These are phyloP conservation scores for Notiomystis cincta DNA, from an alignment of 2,113 vertebrate species.

Conservation along the genomic window DNA sequence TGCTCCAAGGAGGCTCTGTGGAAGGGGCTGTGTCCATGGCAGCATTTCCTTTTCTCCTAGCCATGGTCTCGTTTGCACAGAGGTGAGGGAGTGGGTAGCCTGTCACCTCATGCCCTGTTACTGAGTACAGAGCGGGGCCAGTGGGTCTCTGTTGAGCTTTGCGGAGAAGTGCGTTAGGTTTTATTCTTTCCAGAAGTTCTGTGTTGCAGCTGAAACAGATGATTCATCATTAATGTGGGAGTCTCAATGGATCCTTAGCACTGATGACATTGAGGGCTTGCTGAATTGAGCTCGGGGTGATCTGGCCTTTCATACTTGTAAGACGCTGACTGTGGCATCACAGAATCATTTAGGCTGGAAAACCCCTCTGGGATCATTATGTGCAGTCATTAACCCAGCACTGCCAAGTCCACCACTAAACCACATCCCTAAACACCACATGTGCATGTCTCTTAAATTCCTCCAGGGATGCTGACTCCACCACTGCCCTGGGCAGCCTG, in stretches of 20 bases:
- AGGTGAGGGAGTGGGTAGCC: neutral
- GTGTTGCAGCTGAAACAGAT: neutral
- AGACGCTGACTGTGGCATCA: neutral
- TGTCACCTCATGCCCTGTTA: neutral
- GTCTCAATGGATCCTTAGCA: neutral
- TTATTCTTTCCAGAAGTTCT: neutral
- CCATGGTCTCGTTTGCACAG: rapidly evolving
- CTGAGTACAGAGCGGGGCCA: rapidly evolving
- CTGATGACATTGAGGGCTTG: neutral
- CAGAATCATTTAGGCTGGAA: neutral
- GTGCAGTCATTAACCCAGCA: neutral
- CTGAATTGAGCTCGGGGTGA: neutral
- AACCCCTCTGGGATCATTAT: neutral
- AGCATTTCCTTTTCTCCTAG: neutral
- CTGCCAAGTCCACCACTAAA: neutral
- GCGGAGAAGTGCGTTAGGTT: too few species aligned
- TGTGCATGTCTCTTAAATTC: neutral
- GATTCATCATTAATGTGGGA: neutral
- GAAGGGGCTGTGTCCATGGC: neutral
- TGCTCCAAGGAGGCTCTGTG: neutral
- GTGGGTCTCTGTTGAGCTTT: rapidly evolving
- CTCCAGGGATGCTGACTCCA: neutral
- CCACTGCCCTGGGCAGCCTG: neutral
- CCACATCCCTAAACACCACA: neutral
- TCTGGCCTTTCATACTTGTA: neutral